These are phyloP conservation scores for Epinotia ramella DNA, from an alignment of 2,888 invertebrate genomes.

Conservation along the genomic window DNA sequence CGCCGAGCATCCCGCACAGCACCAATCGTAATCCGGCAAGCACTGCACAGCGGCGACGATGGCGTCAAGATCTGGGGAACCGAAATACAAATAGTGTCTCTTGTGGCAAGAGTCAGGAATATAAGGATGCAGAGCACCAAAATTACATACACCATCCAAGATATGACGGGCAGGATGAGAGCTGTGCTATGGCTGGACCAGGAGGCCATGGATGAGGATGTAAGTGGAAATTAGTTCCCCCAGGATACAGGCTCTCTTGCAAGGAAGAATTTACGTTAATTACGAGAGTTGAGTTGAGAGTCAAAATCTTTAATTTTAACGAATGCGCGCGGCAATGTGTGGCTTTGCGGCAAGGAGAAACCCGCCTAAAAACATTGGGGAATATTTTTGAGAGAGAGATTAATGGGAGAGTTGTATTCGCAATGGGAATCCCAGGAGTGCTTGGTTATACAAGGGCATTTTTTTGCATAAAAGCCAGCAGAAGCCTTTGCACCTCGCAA, in stretches of 20 bases:
- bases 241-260: neutral
- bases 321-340: too few relatives aligned
- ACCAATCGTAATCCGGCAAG: constrained; percentile 80
- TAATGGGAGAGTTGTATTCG: too few relatives aligned
- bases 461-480: too few relatives aligned
- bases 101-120: constrained; percentile 75
- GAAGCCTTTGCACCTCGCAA: too few relatives aligned
- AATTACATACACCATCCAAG: constrained; percentile 81
- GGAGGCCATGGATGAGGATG: constrained; percentile 81
- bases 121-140: constrained; percentile 81
- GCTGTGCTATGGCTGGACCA: constrained; percentile 81
- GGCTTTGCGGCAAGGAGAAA: too few relatives aligned
- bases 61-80: constrained; percentile 83
- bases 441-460: too few relatives aligned
- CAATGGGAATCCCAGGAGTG: too few relatives aligned
- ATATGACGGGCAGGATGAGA: constrained; percentile 81
- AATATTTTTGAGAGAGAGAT: too few relatives aligned
- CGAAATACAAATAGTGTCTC: constrained; percentile 77
- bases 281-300: neutral
- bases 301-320: neutral
- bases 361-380: too few relatives aligned
- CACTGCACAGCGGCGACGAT: constrained; percentile 78
- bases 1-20: constrained; percentile 79
- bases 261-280: neutral
- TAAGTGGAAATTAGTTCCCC: constrained; percentile 48